Conservation (phyloP, 2,888 invertebrate species). For the Tridacna crocea region DNA sequence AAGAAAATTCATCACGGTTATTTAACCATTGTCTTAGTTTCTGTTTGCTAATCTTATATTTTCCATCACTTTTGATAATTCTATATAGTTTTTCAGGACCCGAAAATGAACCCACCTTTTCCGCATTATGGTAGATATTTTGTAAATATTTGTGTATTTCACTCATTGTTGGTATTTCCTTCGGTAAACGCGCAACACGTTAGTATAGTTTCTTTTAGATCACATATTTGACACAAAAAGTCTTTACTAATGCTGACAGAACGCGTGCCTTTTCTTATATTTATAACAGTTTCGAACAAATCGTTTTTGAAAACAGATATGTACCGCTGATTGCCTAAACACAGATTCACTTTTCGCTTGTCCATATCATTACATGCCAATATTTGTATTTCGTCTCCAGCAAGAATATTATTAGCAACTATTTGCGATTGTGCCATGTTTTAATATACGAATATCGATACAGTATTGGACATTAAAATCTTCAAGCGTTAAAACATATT, state of each 20-base stretch:
- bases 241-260: not conserved
- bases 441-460: too few species aligned
- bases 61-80: not conserved
- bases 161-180: not conserved
- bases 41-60: slow-evolving; percentile 1
- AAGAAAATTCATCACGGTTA: not conserved
- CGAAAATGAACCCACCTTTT: not conserved
- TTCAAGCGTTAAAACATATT: too few species aligned
- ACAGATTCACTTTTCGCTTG: too few species aligned
- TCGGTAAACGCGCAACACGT: slow-evolving; percentile 5
- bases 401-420: too few species aligned
- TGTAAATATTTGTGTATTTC: not conserved
- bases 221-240: not conserved
- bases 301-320: too few species aligned
- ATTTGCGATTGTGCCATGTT: too few species aligned
- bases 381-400: too few species aligned
- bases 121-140: not conserved
- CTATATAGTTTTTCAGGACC: not conserved
- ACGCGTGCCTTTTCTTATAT: not conserved
- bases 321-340: too few species aligned
- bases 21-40: not conserved
- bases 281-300: not conserved
- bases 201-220: slow-evolving; percentile 1
- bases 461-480: too few species aligned
- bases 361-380: too few species aligned